Base-by-base conservation (phyloP, 2,888 invertebrate genomes). In the Congeria kusceri region DNA sequence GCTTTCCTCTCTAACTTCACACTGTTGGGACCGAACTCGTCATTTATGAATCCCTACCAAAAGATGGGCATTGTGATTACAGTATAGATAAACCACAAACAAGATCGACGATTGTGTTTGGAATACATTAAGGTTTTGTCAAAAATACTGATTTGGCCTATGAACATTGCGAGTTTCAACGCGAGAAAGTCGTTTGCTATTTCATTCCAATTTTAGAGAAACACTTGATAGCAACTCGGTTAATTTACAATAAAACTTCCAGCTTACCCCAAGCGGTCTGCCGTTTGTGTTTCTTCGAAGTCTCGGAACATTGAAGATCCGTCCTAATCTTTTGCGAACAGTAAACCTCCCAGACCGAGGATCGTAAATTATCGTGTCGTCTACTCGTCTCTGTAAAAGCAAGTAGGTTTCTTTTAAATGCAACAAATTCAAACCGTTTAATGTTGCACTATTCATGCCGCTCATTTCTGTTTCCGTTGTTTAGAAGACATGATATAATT, bases 211-310 rank as follows among this genome's bases (percentile, higher is more conserved):
- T 25, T 13, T 28, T 18, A 4, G 13, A 29, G 61, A 13, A 59
- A 61, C 0, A 2, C n/a, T 61, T 23, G 3, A 32, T 28, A 13
- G 3, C 3, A 15, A 0, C 3, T 61, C 28, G 29, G 25, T 5
- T 11, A 29, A 61, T 4, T 29, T n/a, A 32, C 2, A 29, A n/a
- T n/a, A n/a, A n/a, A n/a, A n/a, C n/a, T n/a, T n/a, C 23, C 18
- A 49, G 56, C 72, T 72, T 86, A 87, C 87, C 65, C 87, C 87
- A 18, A 69, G 77, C 1, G 87, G 87, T 57, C 86, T 72, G 0
- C 87, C 87, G 39, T 83, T 83, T 47, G 74, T 80, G 59, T 85
- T 85, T 57, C 87, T 47, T 64, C 80, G 86, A 28, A 87, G 61
- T 61, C 87, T 72, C 28, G 83, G 82, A 20, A 86, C 68, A 46